phyloP scores from a whole-genome alignment of 2,888 invertebrate genomes.

The Agelastica alni region DNA sequence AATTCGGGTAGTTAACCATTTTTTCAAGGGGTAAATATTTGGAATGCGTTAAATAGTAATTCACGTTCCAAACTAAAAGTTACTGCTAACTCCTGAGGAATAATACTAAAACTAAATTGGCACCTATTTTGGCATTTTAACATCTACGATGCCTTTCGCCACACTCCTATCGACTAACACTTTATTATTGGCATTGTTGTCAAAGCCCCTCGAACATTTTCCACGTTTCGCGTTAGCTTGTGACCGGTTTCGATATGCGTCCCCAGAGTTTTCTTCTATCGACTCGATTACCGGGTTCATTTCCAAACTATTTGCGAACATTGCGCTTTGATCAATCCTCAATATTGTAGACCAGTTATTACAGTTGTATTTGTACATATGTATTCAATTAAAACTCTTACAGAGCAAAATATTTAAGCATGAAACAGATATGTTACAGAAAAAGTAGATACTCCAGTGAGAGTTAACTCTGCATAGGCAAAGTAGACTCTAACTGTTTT shows the following conservation, averaged over 20 bases:
- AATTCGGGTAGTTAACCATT: no score
- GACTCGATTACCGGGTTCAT: constrained; percentile 36
- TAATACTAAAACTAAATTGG: constrained; percentile 17
- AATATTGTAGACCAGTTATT: not conserved
- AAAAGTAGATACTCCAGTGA: no score
- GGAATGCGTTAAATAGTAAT: no score
- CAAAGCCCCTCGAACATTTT: not conserved
- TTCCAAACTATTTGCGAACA: constrained; percentile 36
- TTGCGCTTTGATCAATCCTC: constrained; percentile 24
- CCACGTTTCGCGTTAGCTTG: constrained; percentile 9
- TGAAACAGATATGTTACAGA: no score
- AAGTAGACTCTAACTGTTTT: no score
- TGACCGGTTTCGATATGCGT: constrained; percentile 26
- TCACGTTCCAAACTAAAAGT: no score
- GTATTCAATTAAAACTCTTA: no score
- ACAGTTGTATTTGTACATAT: no score
- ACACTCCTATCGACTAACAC: not conserved
- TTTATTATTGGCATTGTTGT: constrained; percentile 1
- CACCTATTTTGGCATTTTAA: constrained; percentile 1
- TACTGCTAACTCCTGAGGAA: not conserved
- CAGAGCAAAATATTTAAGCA: no score
- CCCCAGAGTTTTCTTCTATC: constrained; percentile 26
- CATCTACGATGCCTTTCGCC: not conserved
- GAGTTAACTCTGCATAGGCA: no score
- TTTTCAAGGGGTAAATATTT: no score